Evolutionary conservation across 2,797 vertebrate genomes (phyloP).

Genomic region (Aselliscus stoliczkanus): DNA sequence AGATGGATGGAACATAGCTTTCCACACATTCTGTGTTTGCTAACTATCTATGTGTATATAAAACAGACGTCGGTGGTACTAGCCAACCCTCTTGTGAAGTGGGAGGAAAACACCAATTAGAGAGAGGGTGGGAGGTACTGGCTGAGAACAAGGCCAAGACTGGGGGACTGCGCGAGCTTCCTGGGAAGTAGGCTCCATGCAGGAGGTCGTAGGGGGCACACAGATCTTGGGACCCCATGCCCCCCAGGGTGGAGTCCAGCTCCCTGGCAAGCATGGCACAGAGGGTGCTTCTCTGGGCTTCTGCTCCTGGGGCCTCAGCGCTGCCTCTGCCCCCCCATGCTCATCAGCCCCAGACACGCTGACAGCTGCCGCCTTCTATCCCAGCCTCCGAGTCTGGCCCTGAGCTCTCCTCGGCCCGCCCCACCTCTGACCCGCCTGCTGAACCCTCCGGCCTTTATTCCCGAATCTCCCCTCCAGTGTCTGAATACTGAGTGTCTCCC

Average conservation of each 20-base stretch:
- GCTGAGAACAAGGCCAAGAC: neutral
- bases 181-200: neutral
- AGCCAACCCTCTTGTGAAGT: slow-evolving; percentile 73
- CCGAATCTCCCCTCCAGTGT: neutral
- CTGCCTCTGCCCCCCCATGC: neutral
- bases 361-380: no score
- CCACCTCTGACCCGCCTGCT: neutral
- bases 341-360: neutral
- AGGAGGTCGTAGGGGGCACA: neutral
- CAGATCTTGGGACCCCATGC: neutral
- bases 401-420: neutral
- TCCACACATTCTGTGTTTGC: slow-evolving; percentile 76
- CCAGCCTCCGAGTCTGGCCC: neutral
- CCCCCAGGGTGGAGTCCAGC: neutral
- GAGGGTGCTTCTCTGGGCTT: neutral
- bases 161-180: neutral
- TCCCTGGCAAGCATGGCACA: neutral
- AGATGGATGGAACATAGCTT: slow-evolving; percentile 68
- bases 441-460: neutral
- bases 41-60: slow-evolving; percentile 70
- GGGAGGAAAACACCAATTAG: slow-evolving; percentile 70
- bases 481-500: neutral
- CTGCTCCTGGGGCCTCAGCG: neutral
- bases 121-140: neutral
- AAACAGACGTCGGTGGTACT: slow-evolving; percentile 72